Evolutionary conservation across 2,888 invertebrate species (phyloP).

Genomic region (Callinectes sapidus): DNA sequence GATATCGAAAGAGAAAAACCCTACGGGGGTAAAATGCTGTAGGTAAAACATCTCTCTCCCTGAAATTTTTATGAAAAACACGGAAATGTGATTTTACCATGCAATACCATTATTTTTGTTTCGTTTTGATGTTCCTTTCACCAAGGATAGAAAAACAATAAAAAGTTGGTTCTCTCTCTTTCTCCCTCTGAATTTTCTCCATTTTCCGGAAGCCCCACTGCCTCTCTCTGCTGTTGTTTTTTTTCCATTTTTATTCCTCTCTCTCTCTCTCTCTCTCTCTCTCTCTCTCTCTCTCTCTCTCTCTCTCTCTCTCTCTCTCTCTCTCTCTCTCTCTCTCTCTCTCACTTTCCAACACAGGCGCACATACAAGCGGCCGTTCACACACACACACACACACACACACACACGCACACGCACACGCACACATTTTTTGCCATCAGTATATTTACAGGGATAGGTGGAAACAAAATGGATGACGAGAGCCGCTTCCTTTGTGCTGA

Average conservation of each 20-base stretch:
- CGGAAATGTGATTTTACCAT: slow-evolving; percentile 26
- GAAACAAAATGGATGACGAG: neutral
- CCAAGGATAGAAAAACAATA: neutral
- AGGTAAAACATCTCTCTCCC: neutral
- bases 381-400: slow-evolving; percentile 1
- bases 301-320: slow-evolving; percentile 12
- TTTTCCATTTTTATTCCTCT: neutral
- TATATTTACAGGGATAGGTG: neutral
- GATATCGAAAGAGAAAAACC: neutral
- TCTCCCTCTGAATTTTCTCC: slow-evolving; percentile 29
- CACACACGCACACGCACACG: neutral
- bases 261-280: slow-evolving; percentile 20
- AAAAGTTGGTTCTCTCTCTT: neutral
- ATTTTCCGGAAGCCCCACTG: slow-evolving; percentile 37
- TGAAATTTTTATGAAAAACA: neutral
- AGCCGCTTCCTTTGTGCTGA: no score
- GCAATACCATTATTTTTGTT: slow-evolving; percentile 26
- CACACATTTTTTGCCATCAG: neutral
- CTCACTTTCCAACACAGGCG: neutral
- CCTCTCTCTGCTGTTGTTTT: slow-evolving; percentile 15
- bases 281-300: slow-evolving; percentile 25
- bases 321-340: slow-evolving; percentile 21
- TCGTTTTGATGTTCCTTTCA: slow-evolving; percentile 37
- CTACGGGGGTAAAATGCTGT: neutral
- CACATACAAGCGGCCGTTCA: neutral